Evolutionary conservation across 2,113 vertebrate species (phyloP).

Genomic region (Helogale parvula): DNA sequence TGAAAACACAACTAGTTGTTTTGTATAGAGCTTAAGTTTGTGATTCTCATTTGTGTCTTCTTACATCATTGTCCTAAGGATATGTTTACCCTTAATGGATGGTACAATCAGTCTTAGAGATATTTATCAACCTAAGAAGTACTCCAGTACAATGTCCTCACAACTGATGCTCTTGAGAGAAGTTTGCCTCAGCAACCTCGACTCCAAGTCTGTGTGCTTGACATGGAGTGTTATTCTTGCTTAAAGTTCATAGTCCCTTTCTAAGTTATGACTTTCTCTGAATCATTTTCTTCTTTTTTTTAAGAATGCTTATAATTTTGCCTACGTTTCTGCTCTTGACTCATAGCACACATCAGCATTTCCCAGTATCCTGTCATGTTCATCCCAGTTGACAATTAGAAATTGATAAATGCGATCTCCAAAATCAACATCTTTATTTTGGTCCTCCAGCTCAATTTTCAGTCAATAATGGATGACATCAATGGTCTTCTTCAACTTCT

Average conservation of each 20-base stretch:
- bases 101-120: neutral
- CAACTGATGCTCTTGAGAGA: neutral
- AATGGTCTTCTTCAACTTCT: neutral
- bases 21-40: neutral
- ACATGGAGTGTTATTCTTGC: neutral
- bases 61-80: neutral
- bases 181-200: neutral
- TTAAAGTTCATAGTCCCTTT: neutral
- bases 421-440: neutral
- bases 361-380: neutral
- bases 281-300: neutral
- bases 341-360: neutral
- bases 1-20: neutral
- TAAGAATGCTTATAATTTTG: neutral
- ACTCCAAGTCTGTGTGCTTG: neutral
- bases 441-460: neutral
- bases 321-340: neutral
- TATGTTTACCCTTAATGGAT: neutral
- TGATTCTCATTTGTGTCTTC: neutral
- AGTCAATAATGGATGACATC: neutral
- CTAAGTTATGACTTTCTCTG: neutral
- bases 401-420: neutral
- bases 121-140: neutral
- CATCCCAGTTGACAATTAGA: neutral
- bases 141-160: fast-evolving